These are phyloP conservation scores for Diphyllodes magnificus DNA, from an alignment of 2,113 vertebrate genomes.

Conservation along the genomic window DNA sequence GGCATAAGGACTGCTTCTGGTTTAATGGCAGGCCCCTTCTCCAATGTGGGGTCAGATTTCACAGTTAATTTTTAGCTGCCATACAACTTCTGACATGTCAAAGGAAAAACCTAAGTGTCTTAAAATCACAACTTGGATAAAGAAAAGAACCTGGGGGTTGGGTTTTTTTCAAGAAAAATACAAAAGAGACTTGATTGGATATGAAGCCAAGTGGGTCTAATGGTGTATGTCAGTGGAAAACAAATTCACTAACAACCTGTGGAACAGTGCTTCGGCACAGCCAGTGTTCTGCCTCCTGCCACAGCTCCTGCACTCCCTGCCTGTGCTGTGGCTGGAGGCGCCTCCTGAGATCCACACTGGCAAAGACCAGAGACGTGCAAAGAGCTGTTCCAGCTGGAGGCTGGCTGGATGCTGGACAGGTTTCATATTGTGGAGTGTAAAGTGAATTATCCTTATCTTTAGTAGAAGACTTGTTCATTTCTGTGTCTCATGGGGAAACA, in stretches of 20 bases:
- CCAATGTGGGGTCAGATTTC: rapidly evolving
- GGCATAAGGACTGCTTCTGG: rapidly evolving
- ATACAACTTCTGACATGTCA: not conserved
- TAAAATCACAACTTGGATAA: not conserved
- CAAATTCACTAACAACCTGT: not conserved
- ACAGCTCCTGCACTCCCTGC: not conserved
- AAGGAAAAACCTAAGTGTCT: not conserved
- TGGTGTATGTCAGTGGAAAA: not conserved
- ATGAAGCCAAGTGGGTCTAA: not conserved
- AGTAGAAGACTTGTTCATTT: not conserved
- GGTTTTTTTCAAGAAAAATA: not conserved
- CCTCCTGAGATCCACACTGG: rapidly evolving
- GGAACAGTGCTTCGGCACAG: not conserved
- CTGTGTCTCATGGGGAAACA: not conserved
- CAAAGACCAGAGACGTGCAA: not conserved
- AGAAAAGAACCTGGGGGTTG: rapidly evolving
- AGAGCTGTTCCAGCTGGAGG: not conserved
- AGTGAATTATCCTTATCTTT: not conserved
- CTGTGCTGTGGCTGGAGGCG: not conserved
- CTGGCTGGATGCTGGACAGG: not conserved
- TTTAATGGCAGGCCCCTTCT: not conserved
- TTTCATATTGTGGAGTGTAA: not conserved
- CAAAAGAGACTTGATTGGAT: not conserved
- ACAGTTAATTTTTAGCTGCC: not conserved
- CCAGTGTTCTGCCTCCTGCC: not conserved